phyloP scores from a whole-genome alignment of 2,113 vertebrate genomes.

The Catharus minimus region DNA sequence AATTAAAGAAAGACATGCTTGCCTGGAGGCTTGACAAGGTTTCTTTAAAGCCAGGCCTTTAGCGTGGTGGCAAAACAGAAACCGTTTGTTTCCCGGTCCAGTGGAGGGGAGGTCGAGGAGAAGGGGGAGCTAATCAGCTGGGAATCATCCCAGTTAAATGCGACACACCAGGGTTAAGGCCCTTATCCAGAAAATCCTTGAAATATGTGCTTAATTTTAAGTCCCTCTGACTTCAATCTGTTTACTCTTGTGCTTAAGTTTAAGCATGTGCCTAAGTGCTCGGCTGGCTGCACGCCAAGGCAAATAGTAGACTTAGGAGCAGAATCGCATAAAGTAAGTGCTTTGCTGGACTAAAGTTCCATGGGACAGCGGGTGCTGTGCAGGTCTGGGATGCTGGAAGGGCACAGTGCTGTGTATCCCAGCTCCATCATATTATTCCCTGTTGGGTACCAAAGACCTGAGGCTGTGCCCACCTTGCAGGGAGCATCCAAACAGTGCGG shows the following conservation, averaged over 20 bases:
- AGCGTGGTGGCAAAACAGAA: neutral
- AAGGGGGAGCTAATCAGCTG: constrained; percentile 17
- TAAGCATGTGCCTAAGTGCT: constrained; percentile 63
- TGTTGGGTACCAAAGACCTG: accelerated
- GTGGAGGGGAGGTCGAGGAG: neutral
- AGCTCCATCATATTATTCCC: neutral
- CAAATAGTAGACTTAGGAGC: neutral
- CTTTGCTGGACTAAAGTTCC: neutral
- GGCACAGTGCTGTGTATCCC: neutral
- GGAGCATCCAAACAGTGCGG: accelerated
- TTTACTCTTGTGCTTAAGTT: constrained; percentile 62
- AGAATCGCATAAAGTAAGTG: neutral
- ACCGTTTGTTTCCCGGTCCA: neutral
- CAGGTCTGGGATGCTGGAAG: neutral
- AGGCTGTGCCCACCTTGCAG: accelerated
- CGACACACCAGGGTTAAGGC: neutral
- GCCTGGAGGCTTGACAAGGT: constrained; percentile 7
- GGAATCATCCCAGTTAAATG: constrained; percentile 28
- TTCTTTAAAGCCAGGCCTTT: constrained; percentile 28
- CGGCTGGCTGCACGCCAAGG: constrained; percentile 34
- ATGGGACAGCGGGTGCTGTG: accelerated
- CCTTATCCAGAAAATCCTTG: constrained; percentile 55
- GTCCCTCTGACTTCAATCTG: constrained; percentile 46
- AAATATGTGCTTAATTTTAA: constrained; percentile 63
- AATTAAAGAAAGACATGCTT: constrained; percentile 50